Evolutionary conservation across 1,140 invertebrate genomes (phyloP).

Genomic region (Drosophila tsacasi): DNA sequence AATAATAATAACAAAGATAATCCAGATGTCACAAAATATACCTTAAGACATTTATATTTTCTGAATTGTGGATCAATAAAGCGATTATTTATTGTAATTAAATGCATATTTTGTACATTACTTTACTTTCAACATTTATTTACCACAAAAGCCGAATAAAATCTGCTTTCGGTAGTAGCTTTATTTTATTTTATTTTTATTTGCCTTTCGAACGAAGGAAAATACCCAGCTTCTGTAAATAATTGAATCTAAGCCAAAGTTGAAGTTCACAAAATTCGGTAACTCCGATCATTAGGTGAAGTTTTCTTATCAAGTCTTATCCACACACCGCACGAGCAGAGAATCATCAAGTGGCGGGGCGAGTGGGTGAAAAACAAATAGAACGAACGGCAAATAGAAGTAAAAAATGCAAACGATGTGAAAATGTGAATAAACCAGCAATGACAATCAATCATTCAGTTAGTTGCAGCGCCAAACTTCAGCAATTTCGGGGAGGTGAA

Average conservation of each 20-base stretch:
- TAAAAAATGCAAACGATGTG: slow-evolving; percentile 59
- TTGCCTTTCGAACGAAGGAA: not conserved
- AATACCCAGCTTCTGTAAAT: slow-evolving; percentile 16
- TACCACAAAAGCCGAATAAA: not conserved
- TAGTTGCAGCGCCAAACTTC: slow-evolving; percentile 68
- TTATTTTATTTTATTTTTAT: not conserved
- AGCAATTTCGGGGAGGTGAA: slow-evolving; percentile 53
- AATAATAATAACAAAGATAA: slow-evolving; percentile 21
- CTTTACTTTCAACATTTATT: not conserved
- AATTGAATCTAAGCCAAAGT: slow-evolving; percentile 41
- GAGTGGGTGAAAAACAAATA: slow-evolving; percentile 23
- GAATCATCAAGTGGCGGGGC: slow-evolving; percentile 49
- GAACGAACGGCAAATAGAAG: slow-evolving; percentile 20
- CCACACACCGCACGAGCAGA: slow-evolving; percentile 13
- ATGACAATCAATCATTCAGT: slow-evolving; percentile 79
- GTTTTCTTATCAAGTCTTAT: slow-evolving; percentile 58
- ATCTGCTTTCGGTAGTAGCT: no score
- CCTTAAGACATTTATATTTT: not conserved
- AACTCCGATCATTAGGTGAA: slow-evolving; percentile 56
- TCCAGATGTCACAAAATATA: slow-evolving; percentile 7
- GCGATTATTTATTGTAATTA: not conserved
- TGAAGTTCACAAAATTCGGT: slow-evolving; percentile 28
- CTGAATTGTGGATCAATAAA: not conserved
- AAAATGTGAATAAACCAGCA: slow-evolving; percentile 67
- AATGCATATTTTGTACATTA: not conserved